A percentile compares a stretch with the other conserved stretches of the same genome.
These are phyloP conservation scores for Ctenoplectra terminalis DNA, from an alignment of 1,140 invertebrate genomes.

Conservation along the genomic window DNA sequence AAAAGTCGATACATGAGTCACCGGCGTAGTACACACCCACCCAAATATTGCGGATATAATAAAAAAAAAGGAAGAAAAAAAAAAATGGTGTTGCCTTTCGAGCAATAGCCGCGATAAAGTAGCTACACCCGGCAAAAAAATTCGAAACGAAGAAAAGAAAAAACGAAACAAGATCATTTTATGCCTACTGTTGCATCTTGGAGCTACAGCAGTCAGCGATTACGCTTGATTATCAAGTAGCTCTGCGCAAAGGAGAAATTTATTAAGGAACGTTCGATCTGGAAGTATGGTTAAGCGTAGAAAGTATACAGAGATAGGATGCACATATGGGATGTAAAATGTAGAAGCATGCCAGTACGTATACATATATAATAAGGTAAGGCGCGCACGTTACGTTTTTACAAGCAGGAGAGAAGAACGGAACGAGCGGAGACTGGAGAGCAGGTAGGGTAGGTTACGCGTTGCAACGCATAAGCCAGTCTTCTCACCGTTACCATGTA, in stretches of 20 bases:
- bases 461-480: constrained; percentile 62
- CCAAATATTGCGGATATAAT: constrained; percentile 36
- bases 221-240: not conserved
- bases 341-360: no score
- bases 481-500: constrained; percentile 71
- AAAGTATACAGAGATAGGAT: not conserved
- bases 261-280: not conserved
- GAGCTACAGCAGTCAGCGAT: no score
- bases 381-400: not conserved
- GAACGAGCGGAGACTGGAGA: constrained; percentile 25
- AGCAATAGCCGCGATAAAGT: not conserved
- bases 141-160: no score
- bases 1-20: constrained; percentile 76
- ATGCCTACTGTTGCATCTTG: not conserved
- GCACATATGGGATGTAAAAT: not conserved
- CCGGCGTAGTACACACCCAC: constrained; percentile 55
- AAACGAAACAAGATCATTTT: not conserved
- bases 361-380: no score
- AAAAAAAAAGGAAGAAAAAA: no score
- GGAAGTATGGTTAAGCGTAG: not conserved
- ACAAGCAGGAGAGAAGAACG: constrained; percentile 14
- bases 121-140: not conserved
- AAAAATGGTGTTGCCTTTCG: not conserved
- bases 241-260: not conserved
- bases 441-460: constrained; percentile 55